Evolutionary conservation across 2,113 vertebrate species (phyloP).

Genomic region (Phrynosoma blainvillii): DNA sequence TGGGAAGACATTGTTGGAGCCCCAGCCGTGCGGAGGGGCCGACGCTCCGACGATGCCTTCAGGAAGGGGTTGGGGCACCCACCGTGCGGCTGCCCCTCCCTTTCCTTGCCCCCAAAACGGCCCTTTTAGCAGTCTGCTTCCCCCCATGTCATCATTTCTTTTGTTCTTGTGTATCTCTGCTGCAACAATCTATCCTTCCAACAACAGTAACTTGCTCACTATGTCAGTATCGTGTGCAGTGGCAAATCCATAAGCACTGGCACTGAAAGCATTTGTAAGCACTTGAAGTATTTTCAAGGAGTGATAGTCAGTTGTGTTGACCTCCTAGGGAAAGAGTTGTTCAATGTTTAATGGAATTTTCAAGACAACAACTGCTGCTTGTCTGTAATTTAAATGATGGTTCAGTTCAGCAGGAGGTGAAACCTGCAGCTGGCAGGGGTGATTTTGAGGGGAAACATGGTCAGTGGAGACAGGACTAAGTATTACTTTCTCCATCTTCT

Average conservation of each 20-base stretch:
- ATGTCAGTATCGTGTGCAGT: background rate
- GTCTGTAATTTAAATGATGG: conserved; percentile 53
- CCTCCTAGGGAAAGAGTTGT: conserved; percentile 32
- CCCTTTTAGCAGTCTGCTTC: too few species aligned
- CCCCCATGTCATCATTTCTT: too few species aligned
- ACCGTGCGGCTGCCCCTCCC: too few species aligned
- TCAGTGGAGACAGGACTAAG: background rate
- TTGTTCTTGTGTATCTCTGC: background rate
- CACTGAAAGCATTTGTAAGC: background rate
- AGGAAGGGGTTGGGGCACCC: too few species aligned
- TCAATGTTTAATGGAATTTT: conserved; percentile 66
- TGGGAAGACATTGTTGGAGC: too few species aligned
- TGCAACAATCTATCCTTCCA: background rate
- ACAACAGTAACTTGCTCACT: background rate
- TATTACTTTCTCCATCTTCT: background rate
- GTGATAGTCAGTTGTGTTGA: background rate
- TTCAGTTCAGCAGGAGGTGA: conserved; percentile 45
- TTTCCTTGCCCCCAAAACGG: too few species aligned
- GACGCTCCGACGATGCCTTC: too few species aligned
- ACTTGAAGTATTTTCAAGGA: background rate
- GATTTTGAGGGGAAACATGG: background rate
- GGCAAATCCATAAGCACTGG: background rate
- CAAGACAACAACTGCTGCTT: conserved; percentile 41
- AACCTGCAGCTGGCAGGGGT: background rate
- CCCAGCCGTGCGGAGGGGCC: too few species aligned